Evolutionary conservation across 2,888 invertebrate genomes (phyloP).

Genomic region (Morpho deidamia): DNA sequence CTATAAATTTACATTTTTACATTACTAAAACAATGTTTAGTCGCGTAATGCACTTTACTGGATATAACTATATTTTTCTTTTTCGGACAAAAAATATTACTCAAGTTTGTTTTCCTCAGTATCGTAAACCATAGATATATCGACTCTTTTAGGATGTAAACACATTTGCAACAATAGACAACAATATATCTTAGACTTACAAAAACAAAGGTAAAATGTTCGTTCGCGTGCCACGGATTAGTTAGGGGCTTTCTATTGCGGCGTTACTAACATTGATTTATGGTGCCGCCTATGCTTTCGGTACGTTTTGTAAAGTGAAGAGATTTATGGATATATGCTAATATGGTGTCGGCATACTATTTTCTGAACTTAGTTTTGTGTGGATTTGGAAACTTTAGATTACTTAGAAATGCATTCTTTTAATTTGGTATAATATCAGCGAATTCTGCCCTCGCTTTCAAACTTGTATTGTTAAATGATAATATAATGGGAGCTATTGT

Average conservation of each 20-base stretch:
- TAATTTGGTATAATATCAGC: background rate
- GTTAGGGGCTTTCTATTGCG: slow-evolving; percentile 40
- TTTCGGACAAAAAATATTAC: too few relatives aligned
- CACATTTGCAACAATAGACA: slow-evolving; percentile 2
- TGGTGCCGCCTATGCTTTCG: slow-evolving; percentile 31
- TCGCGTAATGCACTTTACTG: too few relatives aligned
- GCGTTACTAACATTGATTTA: slow-evolving; percentile 42
- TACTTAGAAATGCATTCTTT: too few relatives aligned
- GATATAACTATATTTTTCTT: too few relatives aligned
- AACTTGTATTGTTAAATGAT: slow-evolving; percentile 10
- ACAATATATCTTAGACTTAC: slow-evolving; percentile 22
- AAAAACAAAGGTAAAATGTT: slow-evolving; percentile 51
- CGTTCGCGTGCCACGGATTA: slow-evolving; percentile 57
- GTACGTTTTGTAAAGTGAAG: slow-evolving; percentile 26
- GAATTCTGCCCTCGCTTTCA: background rate
- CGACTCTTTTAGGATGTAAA: too few relatives aligned
- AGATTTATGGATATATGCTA: slow-evolving; percentile 35
- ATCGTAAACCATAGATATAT: background rate
- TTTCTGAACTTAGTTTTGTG: slow-evolving; percentile 16
- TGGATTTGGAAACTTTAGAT: background rate
- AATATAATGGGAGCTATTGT: slow-evolving; percentile 10
- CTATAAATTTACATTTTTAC: too few relatives aligned
- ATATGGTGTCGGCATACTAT: slow-evolving; percentile 26
- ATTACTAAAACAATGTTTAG: too few relatives aligned
- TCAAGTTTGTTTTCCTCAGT: background rate